Conservation (phyloP, 2,797 vertebrate species). For the Anolis apletophallus region DNA sequence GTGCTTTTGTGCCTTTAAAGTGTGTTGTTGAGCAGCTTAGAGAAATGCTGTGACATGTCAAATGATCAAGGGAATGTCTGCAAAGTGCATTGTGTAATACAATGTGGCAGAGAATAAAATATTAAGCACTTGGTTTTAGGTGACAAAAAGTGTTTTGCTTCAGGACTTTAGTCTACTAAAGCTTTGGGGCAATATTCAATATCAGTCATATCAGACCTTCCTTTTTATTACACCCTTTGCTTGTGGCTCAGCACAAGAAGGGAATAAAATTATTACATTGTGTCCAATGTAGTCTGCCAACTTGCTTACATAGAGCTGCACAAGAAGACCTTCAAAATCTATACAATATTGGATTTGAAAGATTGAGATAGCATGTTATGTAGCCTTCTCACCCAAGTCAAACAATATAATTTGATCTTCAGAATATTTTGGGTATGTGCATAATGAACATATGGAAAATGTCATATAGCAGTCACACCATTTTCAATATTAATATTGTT, state of each 20-base stretch:
- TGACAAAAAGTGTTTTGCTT: background rate
- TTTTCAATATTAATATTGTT: no score
- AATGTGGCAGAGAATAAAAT: background rate
- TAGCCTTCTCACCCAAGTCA: background rate
- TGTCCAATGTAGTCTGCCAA: slow-evolving; percentile 2
- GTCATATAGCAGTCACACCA: no score
- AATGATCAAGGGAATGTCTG: background rate
- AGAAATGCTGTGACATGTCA: background rate
- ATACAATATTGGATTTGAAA: background rate
- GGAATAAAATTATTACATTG: background rate
- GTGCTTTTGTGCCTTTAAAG: slow-evolving; percentile 7
- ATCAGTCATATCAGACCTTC: slow-evolving; percentile 2
- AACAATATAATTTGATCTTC: background rate
- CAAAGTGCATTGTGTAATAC: background rate
- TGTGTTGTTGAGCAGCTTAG: slow-evolving; percentile 18
- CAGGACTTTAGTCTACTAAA: slow-evolving; percentile 11
- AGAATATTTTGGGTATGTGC: background rate
- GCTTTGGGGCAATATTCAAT: background rate
- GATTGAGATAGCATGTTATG: background rate
- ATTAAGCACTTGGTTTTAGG: background rate
- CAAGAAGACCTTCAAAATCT: background rate
- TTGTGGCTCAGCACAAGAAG: background rate
- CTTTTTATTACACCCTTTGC: slow-evolving; percentile 8
- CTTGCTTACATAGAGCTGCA: background rate
- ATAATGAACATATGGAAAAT: no score